Percentiles rank a stretch among this genome's conserved stretches.
These are phyloP conservation scores for Frankliniella intonsa DNA, from an alignment of 2,888 invertebrate genomes.

Conservation along the genomic window DNA sequence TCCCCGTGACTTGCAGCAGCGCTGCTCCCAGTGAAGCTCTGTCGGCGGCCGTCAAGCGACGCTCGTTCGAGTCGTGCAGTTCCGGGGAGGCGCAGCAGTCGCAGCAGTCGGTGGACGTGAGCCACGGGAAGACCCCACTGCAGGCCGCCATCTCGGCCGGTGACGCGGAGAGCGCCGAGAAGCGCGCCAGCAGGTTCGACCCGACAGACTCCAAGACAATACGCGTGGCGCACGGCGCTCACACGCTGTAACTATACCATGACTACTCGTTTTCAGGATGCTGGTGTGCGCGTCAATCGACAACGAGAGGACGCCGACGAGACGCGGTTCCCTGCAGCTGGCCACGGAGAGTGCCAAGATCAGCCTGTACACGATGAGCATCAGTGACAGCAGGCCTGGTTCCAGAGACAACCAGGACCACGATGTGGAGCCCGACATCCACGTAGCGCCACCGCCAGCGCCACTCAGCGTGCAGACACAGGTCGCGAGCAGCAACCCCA, in stretches of 20 bases:
- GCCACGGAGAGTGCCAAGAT: constrained; percentile 49
- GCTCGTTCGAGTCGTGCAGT: background rate
- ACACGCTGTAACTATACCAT: background rate
- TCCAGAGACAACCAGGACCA: background rate
- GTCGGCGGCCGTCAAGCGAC: background rate
- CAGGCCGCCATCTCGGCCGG: constrained; percentile 42
- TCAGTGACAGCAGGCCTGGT: background rate
- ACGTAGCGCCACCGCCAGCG: background rate
- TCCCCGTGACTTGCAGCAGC: background rate
- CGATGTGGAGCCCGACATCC: constrained; percentile 43
- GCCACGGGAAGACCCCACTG: constrained; percentile 29
- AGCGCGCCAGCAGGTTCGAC: constrained; percentile 34
- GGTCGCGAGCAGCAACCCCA: background rate
- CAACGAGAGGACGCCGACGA: constrained; percentile 49
- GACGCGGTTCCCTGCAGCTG: constrained; percentile 43
- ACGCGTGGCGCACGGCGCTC: too few relatives aligned
- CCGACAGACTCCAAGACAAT: background rate
- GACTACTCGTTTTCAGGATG: constrained; percentile 36
- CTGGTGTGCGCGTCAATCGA: constrained; percentile 38
- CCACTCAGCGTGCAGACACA: background rate
- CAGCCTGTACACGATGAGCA: constrained; percentile 42
- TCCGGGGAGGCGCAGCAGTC: background rate
- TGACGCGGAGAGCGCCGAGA: constrained; percentile 35
- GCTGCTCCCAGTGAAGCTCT: background rate
- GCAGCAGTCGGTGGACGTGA: background rate